These are phyloP conservation scores for Cossypha heuglini DNA, from an alignment of 2,797 vertebrate species.

Conservation along the genomic window DNA sequence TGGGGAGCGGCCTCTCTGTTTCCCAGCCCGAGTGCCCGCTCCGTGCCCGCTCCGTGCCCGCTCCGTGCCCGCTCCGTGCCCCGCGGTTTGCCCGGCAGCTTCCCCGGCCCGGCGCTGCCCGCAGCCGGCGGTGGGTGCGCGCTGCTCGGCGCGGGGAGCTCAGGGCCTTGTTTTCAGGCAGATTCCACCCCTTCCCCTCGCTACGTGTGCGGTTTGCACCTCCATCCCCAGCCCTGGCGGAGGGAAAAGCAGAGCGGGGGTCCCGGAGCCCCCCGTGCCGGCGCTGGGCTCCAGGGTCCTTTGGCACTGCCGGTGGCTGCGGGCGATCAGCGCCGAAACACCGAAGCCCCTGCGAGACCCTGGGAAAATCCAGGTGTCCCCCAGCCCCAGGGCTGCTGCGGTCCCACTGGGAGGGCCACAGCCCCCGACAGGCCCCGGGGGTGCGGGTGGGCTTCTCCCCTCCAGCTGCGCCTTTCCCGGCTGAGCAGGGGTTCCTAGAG, in stretches of 20 bases:
- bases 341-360: neutral
- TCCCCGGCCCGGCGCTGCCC: fast-evolving
- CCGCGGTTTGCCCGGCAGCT: fast-evolving
- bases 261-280: neutral
- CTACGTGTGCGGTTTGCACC: neutral
- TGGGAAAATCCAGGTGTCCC: fast-evolving
- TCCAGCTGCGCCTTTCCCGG: fast-evolving
- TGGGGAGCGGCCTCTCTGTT: neutral
- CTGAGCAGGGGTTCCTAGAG: neutral
- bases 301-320: neutral
- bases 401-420: fast-evolving
- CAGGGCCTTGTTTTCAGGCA: neutral
- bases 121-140: neutral
- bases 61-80: too few species aligned
- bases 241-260: neutral
- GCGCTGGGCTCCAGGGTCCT: neutral
- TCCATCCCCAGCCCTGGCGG: neutral
- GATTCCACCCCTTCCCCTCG: neutral
- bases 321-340: fast-evolving
- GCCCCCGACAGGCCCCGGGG: fast-evolving
- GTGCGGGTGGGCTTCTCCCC: fast-evolving
- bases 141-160: fast-evolving
- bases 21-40: neutral
- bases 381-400: neutral
- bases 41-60: too few species aligned